Evolutionary conservation across 2,888 invertebrate genomes (phyloP).

Genomic region (Macaria liturata): DNA sequence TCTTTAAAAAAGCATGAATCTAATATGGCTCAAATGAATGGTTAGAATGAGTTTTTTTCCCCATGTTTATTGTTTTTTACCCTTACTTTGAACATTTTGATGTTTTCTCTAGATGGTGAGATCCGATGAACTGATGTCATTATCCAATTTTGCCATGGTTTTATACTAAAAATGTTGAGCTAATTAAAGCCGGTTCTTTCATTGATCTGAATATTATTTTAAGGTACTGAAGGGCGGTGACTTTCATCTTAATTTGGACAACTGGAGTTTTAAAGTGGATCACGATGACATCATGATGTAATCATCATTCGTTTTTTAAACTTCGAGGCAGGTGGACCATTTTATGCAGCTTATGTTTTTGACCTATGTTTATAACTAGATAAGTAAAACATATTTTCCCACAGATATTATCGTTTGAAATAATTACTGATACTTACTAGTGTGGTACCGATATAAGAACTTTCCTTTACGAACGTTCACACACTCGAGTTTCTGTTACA

Average conservation of each 20-base stretch:
- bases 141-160: conserved; percentile 33
- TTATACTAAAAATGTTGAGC: conserved; percentile 41
- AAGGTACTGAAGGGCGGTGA: conserved; percentile 40
- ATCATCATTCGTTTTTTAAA: neutral
- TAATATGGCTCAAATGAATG: too few species aligned
- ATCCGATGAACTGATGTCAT: conserved; percentile 39
- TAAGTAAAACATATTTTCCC: too few species aligned
- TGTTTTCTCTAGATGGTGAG: conserved; percentile 28
- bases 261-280: conserved; percentile 31
- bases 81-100: conserved; percentile 41
- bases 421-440: too few species aligned
- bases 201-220: conserved; percentile 37
- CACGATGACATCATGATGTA: neutral
- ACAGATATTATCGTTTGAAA: too few species aligned
- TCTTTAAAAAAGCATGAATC: too few species aligned
- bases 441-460: too few species aligned
- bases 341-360: too few species aligned
- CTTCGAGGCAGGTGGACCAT: neutral
- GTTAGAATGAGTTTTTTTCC: neutral
- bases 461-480: neutral
- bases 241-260: conserved; percentile 40
- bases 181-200: conserved; percentile 33
- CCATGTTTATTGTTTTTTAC: neutral
- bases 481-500: conserved; percentile 5
- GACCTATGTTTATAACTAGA: too few species aligned